Base-by-base conservation (phyloP, 2,113 vertebrate species). In the Nibea albiflora region DNA sequence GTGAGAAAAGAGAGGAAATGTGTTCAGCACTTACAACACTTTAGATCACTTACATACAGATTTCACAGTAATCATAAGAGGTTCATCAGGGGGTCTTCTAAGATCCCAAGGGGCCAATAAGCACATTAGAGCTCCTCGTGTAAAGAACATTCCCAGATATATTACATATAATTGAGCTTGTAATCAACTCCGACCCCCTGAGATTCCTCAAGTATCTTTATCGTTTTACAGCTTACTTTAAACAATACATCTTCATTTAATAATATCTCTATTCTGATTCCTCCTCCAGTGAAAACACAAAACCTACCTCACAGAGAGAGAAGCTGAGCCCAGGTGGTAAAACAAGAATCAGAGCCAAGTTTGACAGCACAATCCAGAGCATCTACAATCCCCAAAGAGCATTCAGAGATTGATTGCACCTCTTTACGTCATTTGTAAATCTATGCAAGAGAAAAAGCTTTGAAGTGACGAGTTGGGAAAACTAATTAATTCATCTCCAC, bases 241-340 rank as follows among this genome's bases (percentile, higher is more conserved):
- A 26, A 52, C 35, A 53, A 54, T 20, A 22, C 39, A 4, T 9
- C 14, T n/a, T 47, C 19, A 66, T 47, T 17, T 31, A 24, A n/a
- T n/a, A 8, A 26, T 56, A 47, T 66, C 6, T 63, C 22, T 65
- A 19, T 57, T 0, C 20, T 58, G 56, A 64, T 9, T 22, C 19
- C n/a, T 17, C 24, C n/a, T 20, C 4, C 35, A 50, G 17, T 53
- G 46, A 46, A 82, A 66, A 52, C 10, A 31, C 53, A 64, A 61
- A 4, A 86, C 91, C 72, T 92, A 92, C 91, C 90, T 90, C 56
- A 11, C 7, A 28, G 69, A 83, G 81, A 74, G 0, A 68, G 42
- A 61, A 22, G 74, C 35, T 7, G 73, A 83, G 69, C 56, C 54
- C 11, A 63, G 42, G 56, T 56, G 56, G 60, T 2, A 31, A 28